Conservation (phyloP, 2,888 invertebrate genomes). For the Hartigia nigra region DNA sequence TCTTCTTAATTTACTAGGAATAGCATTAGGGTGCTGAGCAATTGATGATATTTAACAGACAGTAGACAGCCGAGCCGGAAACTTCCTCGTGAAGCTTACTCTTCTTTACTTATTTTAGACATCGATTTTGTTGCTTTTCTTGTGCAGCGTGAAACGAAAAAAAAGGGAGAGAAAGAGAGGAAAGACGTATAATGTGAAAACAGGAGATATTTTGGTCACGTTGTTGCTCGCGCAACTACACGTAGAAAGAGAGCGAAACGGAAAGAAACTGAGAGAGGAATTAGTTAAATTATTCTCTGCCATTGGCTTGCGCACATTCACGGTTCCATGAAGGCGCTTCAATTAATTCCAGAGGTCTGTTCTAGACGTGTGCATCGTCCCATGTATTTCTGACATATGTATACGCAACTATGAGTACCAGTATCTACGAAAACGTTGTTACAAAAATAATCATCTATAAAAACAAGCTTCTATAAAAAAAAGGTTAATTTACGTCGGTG, state of each 20-base stretch:
- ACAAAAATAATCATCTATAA: neutral
- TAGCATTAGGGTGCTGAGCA: neutral
- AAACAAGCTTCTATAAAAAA: too few species aligned
- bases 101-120: neutral
- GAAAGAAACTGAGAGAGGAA: constrained; percentile 18
- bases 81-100: neutral
- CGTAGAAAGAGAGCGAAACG: constrained; percentile 28
- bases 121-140: neutral
- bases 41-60: neutral
- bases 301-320: constrained; percentile 13
- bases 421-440: neutral
- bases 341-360: neutral
- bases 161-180: neutral
- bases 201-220: neutral
- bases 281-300: constrained; percentile 17
- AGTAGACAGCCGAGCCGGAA: neutral
- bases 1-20: neutral
- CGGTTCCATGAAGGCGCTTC: constrained; percentile 18
- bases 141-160: neutral
- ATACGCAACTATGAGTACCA: neutral
- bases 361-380: neutral
- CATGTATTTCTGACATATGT: neutral
- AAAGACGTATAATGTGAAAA: neutral
- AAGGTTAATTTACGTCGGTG: neutral
- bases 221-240: constrained; percentile 15